Conservation (phyloP, 2,797 vertebrate genomes). For the Enteromius argenteus region DNA sequence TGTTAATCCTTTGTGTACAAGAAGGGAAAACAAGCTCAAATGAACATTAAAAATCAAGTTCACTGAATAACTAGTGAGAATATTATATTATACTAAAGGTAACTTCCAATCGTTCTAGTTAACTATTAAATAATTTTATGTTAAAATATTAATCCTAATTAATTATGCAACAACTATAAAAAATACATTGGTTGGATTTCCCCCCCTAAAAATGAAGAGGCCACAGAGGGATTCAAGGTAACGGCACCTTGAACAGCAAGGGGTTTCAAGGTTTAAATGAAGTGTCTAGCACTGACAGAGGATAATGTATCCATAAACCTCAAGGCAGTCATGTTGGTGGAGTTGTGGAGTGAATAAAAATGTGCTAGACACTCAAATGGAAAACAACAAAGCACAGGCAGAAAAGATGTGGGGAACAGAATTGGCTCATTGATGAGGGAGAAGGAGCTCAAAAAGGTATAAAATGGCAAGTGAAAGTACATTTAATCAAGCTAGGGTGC, state of each 20-base stretch:
- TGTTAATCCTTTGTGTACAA: neutral
- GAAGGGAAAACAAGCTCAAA: neutral
- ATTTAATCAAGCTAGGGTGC: neutral
- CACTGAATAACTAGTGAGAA: conserved; percentile 7
- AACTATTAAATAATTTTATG: neutral
- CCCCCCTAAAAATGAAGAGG: neutral
- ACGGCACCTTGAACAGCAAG: conserved; percentile 15
- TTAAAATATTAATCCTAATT: neutral
- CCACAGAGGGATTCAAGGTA: neutral
- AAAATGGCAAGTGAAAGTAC: conserved; percentile 23
- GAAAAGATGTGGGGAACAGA: neutral
- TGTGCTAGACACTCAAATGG: conserved; percentile 24
- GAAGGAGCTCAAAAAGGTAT: neutral
- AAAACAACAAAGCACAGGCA: conserved; percentile 13
- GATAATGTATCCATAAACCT: conserved; percentile 35
- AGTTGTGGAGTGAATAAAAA: conserved; percentile 18
- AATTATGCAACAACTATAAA: neutral
- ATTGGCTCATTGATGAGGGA: conserved; percentile 16
- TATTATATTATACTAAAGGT: too few species aligned
- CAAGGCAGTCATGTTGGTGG: conserved; percentile 15
- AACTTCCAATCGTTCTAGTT: too few species aligned
- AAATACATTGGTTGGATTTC: neutral
- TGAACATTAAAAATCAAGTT: conserved; percentile 5
- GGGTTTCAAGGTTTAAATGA: conserved; percentile 37
- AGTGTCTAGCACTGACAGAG: conserved; percentile 8